These are phyloP conservation scores for Platycercus adscitus DNA, from an alignment of 2,113 vertebrate species.

Conservation along the genomic window DNA sequence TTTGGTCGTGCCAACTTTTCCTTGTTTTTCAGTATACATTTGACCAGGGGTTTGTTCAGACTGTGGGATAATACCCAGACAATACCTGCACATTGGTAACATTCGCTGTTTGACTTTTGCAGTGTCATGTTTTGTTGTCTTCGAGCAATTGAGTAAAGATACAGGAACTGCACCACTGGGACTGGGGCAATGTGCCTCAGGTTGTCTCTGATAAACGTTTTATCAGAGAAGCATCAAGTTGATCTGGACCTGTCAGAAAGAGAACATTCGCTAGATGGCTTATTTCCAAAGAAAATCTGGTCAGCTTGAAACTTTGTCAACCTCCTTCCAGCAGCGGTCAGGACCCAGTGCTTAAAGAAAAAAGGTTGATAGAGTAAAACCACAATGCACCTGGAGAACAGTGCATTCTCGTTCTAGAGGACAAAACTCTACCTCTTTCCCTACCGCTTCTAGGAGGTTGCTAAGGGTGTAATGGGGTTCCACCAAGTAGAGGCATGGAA, in stretches of 20 bases:
- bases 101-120: background rate
- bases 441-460: background rate
- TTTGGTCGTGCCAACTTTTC: background rate
- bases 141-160: background rate
- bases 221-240: constrained; percentile 7
- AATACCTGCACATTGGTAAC: background rate
- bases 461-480: background rate
- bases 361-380: background rate
- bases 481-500: background rate
- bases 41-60: background rate
- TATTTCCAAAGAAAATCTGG: background rate
- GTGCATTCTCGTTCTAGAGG: background rate
- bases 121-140: background rate
- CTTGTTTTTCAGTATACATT: background rate
- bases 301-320: background rate
- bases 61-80: background rate
- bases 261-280: background rate
- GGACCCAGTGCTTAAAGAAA: background rate
- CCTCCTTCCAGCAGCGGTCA: background rate
- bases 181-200: background rate
- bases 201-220: background rate
- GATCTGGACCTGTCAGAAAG: background rate
- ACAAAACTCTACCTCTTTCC: background rate
- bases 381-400: background rate
- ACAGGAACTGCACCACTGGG: background rate